These are phyloP conservation scores for Anomalospiza imberbis DNA, from an alignment of 2,797 vertebrate species.

Conservation along the genomic window DNA sequence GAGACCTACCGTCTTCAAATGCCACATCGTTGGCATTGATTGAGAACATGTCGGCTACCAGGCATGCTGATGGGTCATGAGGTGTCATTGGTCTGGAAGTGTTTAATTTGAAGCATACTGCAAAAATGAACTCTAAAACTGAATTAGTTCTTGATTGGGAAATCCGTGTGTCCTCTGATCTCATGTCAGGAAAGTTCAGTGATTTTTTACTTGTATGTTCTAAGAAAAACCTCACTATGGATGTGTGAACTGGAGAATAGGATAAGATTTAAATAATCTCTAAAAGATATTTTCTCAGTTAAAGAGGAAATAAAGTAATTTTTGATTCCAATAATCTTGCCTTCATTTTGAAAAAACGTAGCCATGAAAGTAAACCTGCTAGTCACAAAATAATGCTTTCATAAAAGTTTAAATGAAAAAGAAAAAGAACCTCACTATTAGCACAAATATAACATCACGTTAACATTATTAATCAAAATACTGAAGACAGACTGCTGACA, in stretches of 20 bases:
- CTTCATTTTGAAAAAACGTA: background rate
- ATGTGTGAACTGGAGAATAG: background rate
- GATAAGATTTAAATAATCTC: background rate
- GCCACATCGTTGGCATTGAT: background rate
- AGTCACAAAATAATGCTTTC: background rate
- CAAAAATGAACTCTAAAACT: background rate
- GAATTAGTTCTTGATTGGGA: background rate
- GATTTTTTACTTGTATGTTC: background rate
- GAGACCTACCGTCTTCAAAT: background rate
- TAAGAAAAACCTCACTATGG: background rate
- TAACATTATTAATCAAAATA: slow-evolving; percentile 10
- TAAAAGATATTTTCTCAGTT: background rate
- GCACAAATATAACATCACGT: background rate
- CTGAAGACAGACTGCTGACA: background rate
- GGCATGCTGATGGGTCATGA: background rate
- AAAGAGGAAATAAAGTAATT: background rate
- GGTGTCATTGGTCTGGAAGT: background rate
- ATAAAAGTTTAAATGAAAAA: background rate
- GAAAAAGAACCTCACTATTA: background rate
- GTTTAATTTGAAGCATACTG: background rate
- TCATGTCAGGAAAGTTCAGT: background rate
- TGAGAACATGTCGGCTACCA: background rate
- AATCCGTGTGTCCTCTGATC: background rate
- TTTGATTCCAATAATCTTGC: background rate
- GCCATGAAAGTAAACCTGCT: background rate